Percentiles rank a stretch among this genome's conserved stretches.
These are phyloP conservation scores for Schizothorax lantsangensis DNA, from an alignment of 2,797 vertebrate species.

Conservation along the genomic window DNA sequence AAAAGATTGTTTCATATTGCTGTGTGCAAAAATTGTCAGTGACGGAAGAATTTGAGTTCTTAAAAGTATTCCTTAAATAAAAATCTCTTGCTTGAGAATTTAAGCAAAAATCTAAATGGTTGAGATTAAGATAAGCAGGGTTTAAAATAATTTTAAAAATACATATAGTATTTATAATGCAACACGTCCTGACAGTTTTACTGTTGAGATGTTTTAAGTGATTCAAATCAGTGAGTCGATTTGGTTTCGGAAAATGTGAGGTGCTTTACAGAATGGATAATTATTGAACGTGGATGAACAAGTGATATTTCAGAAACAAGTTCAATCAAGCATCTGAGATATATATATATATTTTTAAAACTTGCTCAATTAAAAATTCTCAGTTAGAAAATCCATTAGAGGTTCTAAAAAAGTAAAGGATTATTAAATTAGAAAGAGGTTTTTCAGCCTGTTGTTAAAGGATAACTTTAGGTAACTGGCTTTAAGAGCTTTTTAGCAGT, in stretches of 20 bases:
- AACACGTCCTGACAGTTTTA: not conserved
- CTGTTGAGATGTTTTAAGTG: not conserved
- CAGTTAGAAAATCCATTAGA: not conserved
- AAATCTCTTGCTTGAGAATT: not conserved
- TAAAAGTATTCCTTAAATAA: not conserved
- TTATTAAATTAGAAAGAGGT: not conserved
- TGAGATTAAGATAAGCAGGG: not conserved
- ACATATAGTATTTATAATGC: not conserved
- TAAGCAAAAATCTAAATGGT: not conserved
- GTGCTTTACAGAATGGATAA: not conserved
- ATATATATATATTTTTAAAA: not conserved
- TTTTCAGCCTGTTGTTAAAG: not conserved
- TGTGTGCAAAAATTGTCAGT: not conserved
- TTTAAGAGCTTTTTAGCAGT: not conserved
- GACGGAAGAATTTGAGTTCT: not conserved
- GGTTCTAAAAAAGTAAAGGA: not conserved
- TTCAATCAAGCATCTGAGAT: conserved; percentile 11
- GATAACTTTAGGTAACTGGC: not conserved
- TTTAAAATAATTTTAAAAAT: not conserved
- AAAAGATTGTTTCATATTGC: not conserved
- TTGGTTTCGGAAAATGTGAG: not conserved
- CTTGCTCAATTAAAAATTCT: not conserved
- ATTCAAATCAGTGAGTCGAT: not conserved
- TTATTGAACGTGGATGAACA: conserved; percentile 13
- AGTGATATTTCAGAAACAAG: not conserved